A percentile compares a stretch with the other conserved stretches of the same genome.
These are phyloP conservation scores for Lithobates sylvaticus DNA, from an alignment of 2,797 vertebrate species.

Conservation along the genomic window DNA sequence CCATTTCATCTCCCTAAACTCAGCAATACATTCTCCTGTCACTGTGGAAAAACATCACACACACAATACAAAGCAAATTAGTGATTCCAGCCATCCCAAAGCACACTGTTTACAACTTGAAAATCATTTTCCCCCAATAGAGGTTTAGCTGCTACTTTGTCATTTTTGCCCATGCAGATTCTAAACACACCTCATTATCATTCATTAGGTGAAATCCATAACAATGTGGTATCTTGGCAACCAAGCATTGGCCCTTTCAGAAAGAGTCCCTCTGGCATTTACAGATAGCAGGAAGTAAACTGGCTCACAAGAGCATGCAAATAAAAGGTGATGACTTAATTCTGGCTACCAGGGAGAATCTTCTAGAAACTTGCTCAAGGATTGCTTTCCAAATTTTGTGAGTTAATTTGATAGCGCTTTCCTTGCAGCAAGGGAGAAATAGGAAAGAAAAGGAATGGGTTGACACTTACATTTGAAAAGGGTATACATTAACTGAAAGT, in stretches of 20 bases:
- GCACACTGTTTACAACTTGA: neutral
- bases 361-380: neutral
- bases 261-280: slow-evolving; percentile 61
- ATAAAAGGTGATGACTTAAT: slow-evolving; percentile 22
- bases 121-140: slow-evolving; percentile 6
- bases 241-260: slow-evolving; percentile 22
- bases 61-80: neutral
- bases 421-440: too few species aligned
- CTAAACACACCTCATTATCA: slow-evolving; percentile 66
- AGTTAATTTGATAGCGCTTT: neutral
- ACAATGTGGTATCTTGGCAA: slow-evolving; percentile 72
- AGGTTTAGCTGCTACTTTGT: neutral
- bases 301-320: slow-evolving; percentile 10
- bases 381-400: neutral
- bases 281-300: slow-evolving; percentile 57
- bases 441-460: too few species aligned
- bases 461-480: too few species aligned
- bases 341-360: neutral
- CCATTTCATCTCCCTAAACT: neutral
- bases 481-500: too few species aligned
- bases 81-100: neutral
- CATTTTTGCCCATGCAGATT: slow-evolving; percentile 6
- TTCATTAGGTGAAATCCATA: slow-evolving; percentile 65
- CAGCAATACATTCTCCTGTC: neutral
- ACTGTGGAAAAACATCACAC: neutral